phyloP scores from a whole-genome alignment of 2,888 invertebrate genomes.

The Phaedon cochleariae region DNA sequence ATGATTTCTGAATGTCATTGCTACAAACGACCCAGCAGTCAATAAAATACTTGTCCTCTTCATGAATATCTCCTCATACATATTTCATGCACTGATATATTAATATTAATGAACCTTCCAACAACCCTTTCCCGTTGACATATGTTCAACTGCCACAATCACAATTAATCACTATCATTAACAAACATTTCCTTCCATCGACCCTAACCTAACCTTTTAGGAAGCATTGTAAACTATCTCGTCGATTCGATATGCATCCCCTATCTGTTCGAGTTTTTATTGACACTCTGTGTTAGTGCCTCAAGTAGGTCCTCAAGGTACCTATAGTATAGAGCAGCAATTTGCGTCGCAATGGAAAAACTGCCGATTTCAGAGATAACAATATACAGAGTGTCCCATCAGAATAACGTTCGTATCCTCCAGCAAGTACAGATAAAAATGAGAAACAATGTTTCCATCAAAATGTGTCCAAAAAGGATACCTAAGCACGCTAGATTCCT shows the following conservation, averaged over 20 bases:
- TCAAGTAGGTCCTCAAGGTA: neutral
- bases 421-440: no score
- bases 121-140: slow-evolving; percentile 7
- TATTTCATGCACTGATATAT: neutral
- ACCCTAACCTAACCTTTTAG: slow-evolving; percentile 36
- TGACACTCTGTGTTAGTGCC: slow-evolving; percentile 35
- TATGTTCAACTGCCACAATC: slow-evolving; percentile 22
- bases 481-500: no score
- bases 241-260: slow-evolving; percentile 37
- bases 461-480: no score
- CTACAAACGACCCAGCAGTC: neutral
- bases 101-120: neutral
- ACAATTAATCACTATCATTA: slow-evolving; percentile 37
- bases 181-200: slow-evolving; percentile 25
- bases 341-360: neutral
- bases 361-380: no score
- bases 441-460: no score
- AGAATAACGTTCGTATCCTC: no score
- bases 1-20: no score
- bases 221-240: slow-evolving; percentile 36
- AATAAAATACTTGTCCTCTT: neutral
- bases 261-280: slow-evolving; percentile 22
- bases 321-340: neutral
- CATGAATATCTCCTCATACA: neutral
- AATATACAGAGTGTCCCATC: no score